Evolutionary conservation across 2,113 vertebrate genomes (phyloP), one percentile per base, ranked within the genome.

Genomic region (Callionymus lyra): DNA sequence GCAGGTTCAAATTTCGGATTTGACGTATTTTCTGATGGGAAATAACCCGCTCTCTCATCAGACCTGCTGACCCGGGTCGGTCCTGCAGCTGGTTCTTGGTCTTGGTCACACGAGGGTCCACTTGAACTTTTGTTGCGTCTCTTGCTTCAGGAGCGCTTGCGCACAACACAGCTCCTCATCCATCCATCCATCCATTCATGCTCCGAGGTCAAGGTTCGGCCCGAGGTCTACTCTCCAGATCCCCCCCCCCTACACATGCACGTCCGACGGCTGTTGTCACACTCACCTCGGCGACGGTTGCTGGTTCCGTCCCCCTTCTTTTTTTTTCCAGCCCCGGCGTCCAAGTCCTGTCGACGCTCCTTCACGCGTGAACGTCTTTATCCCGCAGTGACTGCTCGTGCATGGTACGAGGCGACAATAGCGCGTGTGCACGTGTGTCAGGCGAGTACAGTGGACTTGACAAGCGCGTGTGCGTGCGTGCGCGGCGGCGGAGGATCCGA

Each of bases 221-320:
- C 21, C 21, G 4, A 27, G 21, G 21, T 27, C 21, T 27, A 8
- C n/a, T 4, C 21, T 27, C 21, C 21, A 27, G 8, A 27, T 8
- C 21, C 21, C 21, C 21, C n/a, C n/a, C n/a, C n/a, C n/a, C n/a
- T n/a, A n/a, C n/a, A 8, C 21, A 27, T 27, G 21, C 21, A 27
- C 4, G 68, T 50, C 44, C 3, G 53, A 36, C 17, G 39, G 10
- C 36, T 10, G 53, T 9, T 10, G 36, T 31, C 50, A 47, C 57
- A 53, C 79, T 84, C 76, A 85, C 84, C 83, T 84, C 63, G 53
- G 31, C 61, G 59, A 62, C 48, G 50, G 65, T 63, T 54, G 59
- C 63, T n/a, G n/a, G n/a, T n/a, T n/a, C n/a, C n/a, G n/a, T n/a
- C n/a, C n/a, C n/a, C n/a, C n/a, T 68, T 54, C 71, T 50, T 63